Evolutionary conservation across 1,140 invertebrate species (phyloP).

Genomic region (Drosophila mauritiana): DNA sequence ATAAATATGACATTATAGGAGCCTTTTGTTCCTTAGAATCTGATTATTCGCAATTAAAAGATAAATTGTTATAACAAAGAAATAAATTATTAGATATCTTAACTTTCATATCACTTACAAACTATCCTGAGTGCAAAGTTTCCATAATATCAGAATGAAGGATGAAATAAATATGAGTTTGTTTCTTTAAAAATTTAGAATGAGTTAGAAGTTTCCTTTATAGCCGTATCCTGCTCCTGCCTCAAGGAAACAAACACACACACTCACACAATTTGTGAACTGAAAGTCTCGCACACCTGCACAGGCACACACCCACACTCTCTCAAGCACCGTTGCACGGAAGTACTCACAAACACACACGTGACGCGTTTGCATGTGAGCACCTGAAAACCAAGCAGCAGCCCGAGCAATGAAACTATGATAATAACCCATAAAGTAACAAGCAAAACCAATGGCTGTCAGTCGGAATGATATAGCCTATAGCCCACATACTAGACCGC

Average conservation of each 20-base stretch:
- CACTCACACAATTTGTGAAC: constrained; percentile 23
- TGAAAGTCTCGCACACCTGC: constrained; percentile 42
- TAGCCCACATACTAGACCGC: constrained; percentile 52
- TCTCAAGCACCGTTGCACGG: constrained; percentile 33
- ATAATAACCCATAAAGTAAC: constrained; percentile 21
- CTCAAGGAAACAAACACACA: constrained; percentile 26
- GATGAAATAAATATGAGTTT: background rate
- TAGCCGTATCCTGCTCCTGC: constrained; percentile 41
- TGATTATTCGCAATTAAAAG: background rate
- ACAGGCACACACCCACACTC: constrained; percentile 49
- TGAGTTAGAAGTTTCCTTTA: constrained; percentile 9
- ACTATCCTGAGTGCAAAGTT: too few relatives aligned
- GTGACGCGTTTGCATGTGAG: constrained; percentile 77
- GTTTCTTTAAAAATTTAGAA: background rate
- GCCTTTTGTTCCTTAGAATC: background rate
- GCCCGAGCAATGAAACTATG: constrained; percentile 9
- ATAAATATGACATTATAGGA: too few relatives aligned
- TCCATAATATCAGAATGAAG: background rate
- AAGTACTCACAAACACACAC: constrained; percentile 33
- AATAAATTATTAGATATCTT: too few relatives aligned
- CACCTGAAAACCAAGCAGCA: constrained; percentile 52
- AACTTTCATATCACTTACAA: background rate
- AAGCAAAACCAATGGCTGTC: constrained; percentile 49
- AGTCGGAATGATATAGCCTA: constrained; percentile 55
- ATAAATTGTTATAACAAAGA: background rate